phyloP scores from a whole-genome alignment of 1,140 invertebrate species.

The Eulimnadia texana region DNA sequence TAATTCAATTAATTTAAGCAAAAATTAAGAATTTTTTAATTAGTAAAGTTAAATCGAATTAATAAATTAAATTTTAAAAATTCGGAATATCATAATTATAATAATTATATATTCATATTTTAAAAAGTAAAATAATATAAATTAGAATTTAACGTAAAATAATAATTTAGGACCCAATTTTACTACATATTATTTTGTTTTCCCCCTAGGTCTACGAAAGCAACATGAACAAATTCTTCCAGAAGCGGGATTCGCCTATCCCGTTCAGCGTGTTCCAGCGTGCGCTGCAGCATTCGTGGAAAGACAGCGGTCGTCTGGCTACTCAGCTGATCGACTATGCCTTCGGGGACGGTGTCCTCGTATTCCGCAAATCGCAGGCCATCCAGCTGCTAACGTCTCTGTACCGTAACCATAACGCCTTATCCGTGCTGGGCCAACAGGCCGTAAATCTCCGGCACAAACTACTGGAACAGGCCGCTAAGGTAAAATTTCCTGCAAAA shows the following conservation, averaged over 20 bases:
- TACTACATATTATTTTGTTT: too few relatives aligned
- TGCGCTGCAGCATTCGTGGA: conserved; percentile 43
- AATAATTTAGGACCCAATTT: too few relatives aligned
- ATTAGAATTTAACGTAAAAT: background rate
- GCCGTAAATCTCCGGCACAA: conserved; percentile 1
- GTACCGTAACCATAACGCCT: conserved; percentile 11
- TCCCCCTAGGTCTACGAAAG: background rate
- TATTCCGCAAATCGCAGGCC: conserved; percentile 45
- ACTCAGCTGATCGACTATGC: conserved; percentile 38
- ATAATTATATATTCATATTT: too few relatives aligned
- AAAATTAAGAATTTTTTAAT: too few relatives aligned
- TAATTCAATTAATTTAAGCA: too few relatives aligned
- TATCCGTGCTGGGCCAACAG: conserved; percentile 3
- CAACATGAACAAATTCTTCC: conserved; percentile 5
- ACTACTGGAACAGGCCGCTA: background rate
- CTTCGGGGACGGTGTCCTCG: conserved; percentile 42
- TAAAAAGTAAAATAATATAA: background rate
- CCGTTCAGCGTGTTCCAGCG: conserved; percentile 47
- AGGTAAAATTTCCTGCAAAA: too few relatives aligned
- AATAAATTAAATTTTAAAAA: too few relatives aligned
- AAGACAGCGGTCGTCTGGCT: conserved; percentile 39
- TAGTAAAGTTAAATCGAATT: too few relatives aligned
- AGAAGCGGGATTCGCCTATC: conserved; percentile 36
- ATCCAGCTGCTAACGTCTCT: conserved; percentile 37
- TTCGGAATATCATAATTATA: too few relatives aligned